Evolutionary conservation across 2,888 invertebrate genomes (phyloP), one percentile per base, ranked within the genome.

Genomic region (Coelogynopora nodosa): DNA sequence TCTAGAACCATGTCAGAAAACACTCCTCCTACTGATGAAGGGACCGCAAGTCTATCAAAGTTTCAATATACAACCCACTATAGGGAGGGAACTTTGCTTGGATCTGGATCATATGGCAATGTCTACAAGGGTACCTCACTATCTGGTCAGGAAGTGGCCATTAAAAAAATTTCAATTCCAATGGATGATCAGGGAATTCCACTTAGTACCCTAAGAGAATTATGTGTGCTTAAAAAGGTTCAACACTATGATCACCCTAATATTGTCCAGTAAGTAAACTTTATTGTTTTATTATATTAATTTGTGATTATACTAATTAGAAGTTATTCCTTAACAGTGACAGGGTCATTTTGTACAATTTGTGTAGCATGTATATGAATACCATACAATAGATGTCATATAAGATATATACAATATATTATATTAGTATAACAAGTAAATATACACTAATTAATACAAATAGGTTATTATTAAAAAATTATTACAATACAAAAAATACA

Each of bases 161-260:
- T 85, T 13, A 85, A 85, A 26, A 67, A 85, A 81, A 85, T 85
- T 27, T 0, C 67, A 5, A 80, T 85, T 29, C 67, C 67, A 81
- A 31, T 74, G 27, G 31, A 85, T 30, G 30, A 86, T 30, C 30
- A 86, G 23, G 84, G 84, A 5, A 86, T 86, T 10, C 87, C 87
- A 30, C 30, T 86, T 2, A 86, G 87, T 31, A 86, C 87, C 26
- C 74, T 86, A 0, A 49, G 87, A 26, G 87, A 86, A 67, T 49
- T 86, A n/a, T 86, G 82, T 23, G 87, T 86, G 5, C 67, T 85
- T 29, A 85, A 85, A 74, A 85, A 85, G 28, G 29, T 85, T 10
- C 67, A 85, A 27, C 67, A 18, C 28, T 49, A 2, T 67, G 30
- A 85, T 0, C 26, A 85, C 30, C 28, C 27, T 28, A 85, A 85